Evolutionary conservation across 2,113 vertebrate genomes (phyloP), one percentile per base, ranked within the genome.

Genomic region (Alces alces): DNA sequence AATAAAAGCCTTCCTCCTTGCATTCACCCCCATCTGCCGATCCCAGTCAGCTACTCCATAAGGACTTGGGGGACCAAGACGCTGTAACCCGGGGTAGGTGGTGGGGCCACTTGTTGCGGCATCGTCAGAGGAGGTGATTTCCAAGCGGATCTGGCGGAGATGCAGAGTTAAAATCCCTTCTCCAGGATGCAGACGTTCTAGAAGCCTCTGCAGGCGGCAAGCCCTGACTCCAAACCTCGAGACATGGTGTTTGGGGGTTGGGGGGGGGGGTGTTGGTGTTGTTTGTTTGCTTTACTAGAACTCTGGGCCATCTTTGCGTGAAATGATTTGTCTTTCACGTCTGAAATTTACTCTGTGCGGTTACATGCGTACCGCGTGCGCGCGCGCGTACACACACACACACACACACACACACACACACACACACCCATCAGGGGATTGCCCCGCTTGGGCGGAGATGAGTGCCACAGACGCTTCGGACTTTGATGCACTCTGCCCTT

Each of bases 151-250:
- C n/a, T 39, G 76, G 23, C 9, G 1, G 16, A 39, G 11, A 3
- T 36, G 30, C 33, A 6, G 57, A 66, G 54, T 76, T 89, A 55
- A 73, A 83, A 90, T 45, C 92, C 52, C 55, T 93, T 89, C 43
- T 85, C 36, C 21, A 12, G 76, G 73, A 90, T 16, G 58, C 47
- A 19, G 89, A 70, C 83, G 91, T 97, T 79, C 45, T 57, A 11
- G 92, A 54, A 94, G 79, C 79, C 15, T 15, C 58, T 88, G 54
- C 58, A 17, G 52, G 85, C 73, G 97, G 98, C 98, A 98, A 98
- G 98, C 98, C 98, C 98, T 98, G 97, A 97, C 97, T 98, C 96
- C 17, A 97, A 98, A 98, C 98, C 98, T 98, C 98, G 98, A 98
- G 99, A 98, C 97, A 98, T 17, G 17, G 80, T 39, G 79, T 82